A percentile compares a stretch with the other conserved stretches of the same genome.
Conservation (phyloP, 2,113 vertebrate genomes). For the Egretta garzetta region DNA sequence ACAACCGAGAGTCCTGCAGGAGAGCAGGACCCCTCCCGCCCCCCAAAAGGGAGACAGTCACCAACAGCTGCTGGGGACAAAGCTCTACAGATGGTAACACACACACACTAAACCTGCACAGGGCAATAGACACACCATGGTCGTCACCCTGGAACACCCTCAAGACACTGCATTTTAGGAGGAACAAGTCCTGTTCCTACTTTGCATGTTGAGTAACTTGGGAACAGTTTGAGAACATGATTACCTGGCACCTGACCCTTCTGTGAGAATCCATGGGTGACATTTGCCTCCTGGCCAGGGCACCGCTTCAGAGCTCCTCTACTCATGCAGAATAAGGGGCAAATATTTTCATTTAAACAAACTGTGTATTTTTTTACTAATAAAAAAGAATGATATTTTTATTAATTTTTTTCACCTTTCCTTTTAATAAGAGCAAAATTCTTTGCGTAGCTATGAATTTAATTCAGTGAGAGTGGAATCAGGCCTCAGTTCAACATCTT, state of each 20-base stretch:
- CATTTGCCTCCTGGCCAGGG: not conserved
- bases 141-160: not conserved
- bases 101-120: not conserved
- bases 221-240: not conserved
- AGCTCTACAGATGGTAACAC: not conserved
- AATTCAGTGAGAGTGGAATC: not conserved
- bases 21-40: not conserved
- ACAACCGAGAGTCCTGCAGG: not conserved
- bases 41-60: not conserved
- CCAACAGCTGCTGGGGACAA: not conserved
- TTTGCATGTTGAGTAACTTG: not conserved
- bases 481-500: not conserved
- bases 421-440: not conserved
- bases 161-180: not conserved
- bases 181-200: not conserved
- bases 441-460: not conserved
- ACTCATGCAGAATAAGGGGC: rapidly evolving
- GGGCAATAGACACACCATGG: not conserved
- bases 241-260: not conserved
- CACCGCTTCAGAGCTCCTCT: not conserved
- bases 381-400: not conserved
- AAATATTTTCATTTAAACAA: not conserved
- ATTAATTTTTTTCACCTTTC: not conserved
- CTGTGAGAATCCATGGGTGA: not conserved
- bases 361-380: not conserved